Percentiles rank a stretch among this genome's conserved stretches.
These are phyloP conservation scores for Lysiphlebus fabarum DNA, from an alignment of 1,140 invertebrate genomes.

Conservation along the genomic window DNA sequence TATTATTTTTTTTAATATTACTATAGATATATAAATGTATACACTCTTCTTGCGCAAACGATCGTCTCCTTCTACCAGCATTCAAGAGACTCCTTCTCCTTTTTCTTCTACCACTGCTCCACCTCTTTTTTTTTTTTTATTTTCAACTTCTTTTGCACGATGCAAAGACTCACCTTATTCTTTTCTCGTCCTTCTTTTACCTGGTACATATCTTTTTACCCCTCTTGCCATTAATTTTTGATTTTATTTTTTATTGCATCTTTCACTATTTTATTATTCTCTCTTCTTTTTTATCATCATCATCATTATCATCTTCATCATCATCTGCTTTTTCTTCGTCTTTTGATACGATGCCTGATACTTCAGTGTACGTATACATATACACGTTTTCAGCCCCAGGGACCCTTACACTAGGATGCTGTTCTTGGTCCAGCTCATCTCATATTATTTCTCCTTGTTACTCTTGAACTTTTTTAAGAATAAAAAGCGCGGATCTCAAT, in stretches of 20 bases:
- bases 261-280: too few relatives aligned
- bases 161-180: conserved; percentile 12
- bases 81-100: conserved; percentile 17
- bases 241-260: too few relatives aligned
- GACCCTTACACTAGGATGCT: too few relatives aligned
- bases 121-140: conserved; percentile 17
- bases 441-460: too few relatives aligned
- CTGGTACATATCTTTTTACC: conserved; percentile 8
- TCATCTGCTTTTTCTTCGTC: too few relatives aligned
- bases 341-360: too few relatives aligned
- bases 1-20: conserved; percentile 2
- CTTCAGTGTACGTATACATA: too few relatives aligned
- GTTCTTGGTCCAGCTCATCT: too few relatives aligned
- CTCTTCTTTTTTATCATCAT: too few relatives aligned
- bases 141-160: conserved; percentile 18
- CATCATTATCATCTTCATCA: too few relatives aligned
- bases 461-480: background rate
- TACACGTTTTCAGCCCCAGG: too few relatives aligned
- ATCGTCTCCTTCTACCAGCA: conserved; percentile 19
- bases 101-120: conserved; percentile 23
- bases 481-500: conserved; percentile 43
- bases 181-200: conserved; percentile 11
- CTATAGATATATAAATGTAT: conserved; percentile 6
- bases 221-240: too few relatives aligned
- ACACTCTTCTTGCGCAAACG: background rate